A percentile compares a stretch with the other conserved stretches of the same genome.
Conservation (phyloP, 1,140 invertebrate genomes). For the Megalonaias nervosa region DNA sequence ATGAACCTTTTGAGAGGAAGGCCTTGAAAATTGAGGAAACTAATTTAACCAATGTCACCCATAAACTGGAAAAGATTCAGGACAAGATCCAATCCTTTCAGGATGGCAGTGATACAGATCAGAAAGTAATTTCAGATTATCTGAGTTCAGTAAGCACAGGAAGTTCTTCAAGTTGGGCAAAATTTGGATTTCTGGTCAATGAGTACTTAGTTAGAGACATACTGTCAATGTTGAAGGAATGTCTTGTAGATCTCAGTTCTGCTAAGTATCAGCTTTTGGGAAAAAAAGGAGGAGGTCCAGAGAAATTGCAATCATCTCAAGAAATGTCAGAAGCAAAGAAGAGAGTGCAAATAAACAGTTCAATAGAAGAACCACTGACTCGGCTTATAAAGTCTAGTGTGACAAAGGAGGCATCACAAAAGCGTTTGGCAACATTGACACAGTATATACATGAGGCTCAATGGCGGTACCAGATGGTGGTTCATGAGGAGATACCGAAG, state of each 20-base stretch:
- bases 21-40: neutral
- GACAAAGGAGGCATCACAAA: constrained; percentile 43
- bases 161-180: constrained; percentile 39
- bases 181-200: constrained; percentile 66
- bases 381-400: constrained; percentile 52
- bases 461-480: constrained; percentile 69
- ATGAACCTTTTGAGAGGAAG: constrained; percentile 56
- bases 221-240: constrained; percentile 62
- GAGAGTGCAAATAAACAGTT: constrained; percentile 25
- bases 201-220: constrained; percentile 68
- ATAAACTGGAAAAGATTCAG: constrained; percentile 25
- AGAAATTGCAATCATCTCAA: constrained; percentile 16
- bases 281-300: constrained; percentile 36
- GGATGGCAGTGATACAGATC: neutral
- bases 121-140: constrained; percentile 34
- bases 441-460: constrained; percentile 66
- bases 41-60: constrained; percentile 14
- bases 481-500: constrained; percentile 59
- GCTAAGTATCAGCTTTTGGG: constrained; percentile 49
- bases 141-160: constrained; percentile 45
- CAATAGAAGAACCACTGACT: constrained; percentile 50
- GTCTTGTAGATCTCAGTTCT: constrained; percentile 59
- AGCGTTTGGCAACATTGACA: constrained; percentile 55
- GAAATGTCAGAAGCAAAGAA: constrained; percentile 3
- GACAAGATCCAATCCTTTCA: constrained; percentile 15